Evolutionary conservation across 2,113 vertebrate genomes (phyloP).

Genomic region (Baryphthengus martii): DNA sequence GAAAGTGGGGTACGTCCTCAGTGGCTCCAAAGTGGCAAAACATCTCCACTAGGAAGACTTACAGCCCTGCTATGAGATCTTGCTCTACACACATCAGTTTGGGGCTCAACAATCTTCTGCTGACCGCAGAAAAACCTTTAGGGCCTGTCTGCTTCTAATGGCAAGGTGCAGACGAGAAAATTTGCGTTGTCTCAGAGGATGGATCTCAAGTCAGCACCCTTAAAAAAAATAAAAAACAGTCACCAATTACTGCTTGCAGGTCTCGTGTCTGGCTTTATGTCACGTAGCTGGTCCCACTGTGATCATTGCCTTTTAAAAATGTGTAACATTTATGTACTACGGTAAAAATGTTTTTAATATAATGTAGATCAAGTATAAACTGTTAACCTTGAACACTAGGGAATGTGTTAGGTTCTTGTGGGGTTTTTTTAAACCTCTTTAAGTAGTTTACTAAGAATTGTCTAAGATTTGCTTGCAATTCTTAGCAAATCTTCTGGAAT

Average conservation of each 20-base stretch:
- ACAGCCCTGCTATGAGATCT: fast-evolving
- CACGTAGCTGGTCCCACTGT: neutral
- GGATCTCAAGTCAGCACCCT: neutral
- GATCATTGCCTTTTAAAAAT: slow-evolving; percentile 33
- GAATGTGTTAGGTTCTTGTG: neutral
- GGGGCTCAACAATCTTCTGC: neutral
- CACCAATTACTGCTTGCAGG: neutral
- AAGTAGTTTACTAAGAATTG: slow-evolving; percentile 20
- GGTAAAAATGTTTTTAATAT: slow-evolving; percentile 69
- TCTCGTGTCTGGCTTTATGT: neutral
- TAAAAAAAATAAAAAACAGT: neutral
- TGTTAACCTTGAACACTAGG: slow-evolving; percentile 29
- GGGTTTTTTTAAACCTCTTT: neutral
- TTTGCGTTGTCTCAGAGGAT: neutral
- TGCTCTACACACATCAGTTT: neutral
- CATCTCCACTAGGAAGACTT: neutral
- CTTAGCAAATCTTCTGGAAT: neutral
- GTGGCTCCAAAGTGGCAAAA: neutral
- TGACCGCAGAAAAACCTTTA: neutral
- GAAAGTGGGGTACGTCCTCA: slow-evolving; percentile 54
- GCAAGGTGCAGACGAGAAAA: neutral
- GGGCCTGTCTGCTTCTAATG: neutral
- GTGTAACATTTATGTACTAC: slow-evolving; percentile 26
- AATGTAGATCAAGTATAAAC: slow-evolving; percentile 53
- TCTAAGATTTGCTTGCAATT: neutral